Conservation (phyloP, 1,140 invertebrate genomes). For the Hycleus cichorii region DNA sequence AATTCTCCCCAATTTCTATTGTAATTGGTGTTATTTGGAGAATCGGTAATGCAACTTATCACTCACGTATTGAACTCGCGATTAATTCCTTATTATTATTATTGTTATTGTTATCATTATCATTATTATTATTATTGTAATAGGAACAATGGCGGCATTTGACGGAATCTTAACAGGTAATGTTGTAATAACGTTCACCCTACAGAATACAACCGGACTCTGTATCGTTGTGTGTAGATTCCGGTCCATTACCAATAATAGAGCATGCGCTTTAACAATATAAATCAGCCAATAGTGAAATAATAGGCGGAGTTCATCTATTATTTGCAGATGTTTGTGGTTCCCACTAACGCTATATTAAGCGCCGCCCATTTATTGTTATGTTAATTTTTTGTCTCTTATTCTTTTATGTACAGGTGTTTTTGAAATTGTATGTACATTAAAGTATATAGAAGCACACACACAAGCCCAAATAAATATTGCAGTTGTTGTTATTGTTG, state of each 20-base stretch:
- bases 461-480: neutral
- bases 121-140: conserved; percentile 1
- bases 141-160: conserved; percentile 8
- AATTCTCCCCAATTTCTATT: no score
- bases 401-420: conserved; percentile 40
- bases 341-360: no score
- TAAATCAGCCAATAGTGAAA: conserved; percentile 28
- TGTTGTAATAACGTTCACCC: conserved; percentile 31
- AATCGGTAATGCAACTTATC: no score
- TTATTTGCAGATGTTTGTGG: no score
- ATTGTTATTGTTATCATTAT: no score
- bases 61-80: no score
- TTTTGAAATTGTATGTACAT: conserved; percentile 36
- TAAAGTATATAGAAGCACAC: conserved; percentile 9
- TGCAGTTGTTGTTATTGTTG: conserved; percentile 16
- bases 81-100: no score
- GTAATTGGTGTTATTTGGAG: no score
- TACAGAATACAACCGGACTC: conserved; percentile 32
- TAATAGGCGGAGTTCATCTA: conserved; percentile 23
- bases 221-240: conserved; percentile 24
- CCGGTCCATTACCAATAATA: no score
- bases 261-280: conserved; percentile 29
- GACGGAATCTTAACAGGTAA: no score
- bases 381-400: conserved; percentile 43
- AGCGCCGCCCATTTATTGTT: conserved; percentile 36